Evolutionary conservation across 2,113 vertebrate species (phyloP).

Genomic region (Hypocryptadius cinnamomeus): DNA sequence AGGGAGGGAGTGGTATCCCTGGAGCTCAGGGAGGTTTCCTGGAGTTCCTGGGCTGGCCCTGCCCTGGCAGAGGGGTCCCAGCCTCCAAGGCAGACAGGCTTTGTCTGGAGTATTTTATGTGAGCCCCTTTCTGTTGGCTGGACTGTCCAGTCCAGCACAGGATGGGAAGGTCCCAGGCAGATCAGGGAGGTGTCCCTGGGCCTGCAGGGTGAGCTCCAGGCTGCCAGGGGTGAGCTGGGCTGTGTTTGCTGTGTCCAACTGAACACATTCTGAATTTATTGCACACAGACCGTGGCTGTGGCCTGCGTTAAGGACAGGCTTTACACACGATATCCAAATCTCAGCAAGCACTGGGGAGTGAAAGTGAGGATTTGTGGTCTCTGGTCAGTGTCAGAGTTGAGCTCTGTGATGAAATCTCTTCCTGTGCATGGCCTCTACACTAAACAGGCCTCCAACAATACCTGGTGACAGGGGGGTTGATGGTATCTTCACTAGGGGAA

Average conservation of each 20-base stretch:
- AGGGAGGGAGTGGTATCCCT: too few relatives aligned
- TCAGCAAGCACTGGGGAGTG: not conserved
- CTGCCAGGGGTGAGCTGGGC: not conserved
- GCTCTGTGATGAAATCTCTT: not conserved
- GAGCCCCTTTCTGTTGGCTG: not conserved
- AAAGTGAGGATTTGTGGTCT: not conserved
- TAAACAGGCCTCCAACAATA: not conserved
- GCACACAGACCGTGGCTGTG: not conserved
- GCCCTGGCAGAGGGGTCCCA: not conserved
- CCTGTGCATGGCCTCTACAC: not conserved
- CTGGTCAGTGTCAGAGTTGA: not conserved
- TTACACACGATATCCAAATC: not conserved
- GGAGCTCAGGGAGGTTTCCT: not conserved
- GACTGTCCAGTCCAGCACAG: accelerated
- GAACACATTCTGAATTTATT: not conserved
- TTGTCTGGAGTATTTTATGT: not conserved
- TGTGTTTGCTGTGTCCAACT: not conserved
- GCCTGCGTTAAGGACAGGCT: not conserved
- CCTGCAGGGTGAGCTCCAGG: not conserved
- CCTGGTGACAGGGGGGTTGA: not conserved
- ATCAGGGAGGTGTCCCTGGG: not conserved
- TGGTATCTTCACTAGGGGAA: not conserved
- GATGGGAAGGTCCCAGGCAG: not conserved
- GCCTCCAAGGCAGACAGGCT: not conserved
- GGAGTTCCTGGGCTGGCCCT: not conserved